Conservation (phyloP, 2,888 invertebrate species). For the Ectemnius continuus region DNA sequence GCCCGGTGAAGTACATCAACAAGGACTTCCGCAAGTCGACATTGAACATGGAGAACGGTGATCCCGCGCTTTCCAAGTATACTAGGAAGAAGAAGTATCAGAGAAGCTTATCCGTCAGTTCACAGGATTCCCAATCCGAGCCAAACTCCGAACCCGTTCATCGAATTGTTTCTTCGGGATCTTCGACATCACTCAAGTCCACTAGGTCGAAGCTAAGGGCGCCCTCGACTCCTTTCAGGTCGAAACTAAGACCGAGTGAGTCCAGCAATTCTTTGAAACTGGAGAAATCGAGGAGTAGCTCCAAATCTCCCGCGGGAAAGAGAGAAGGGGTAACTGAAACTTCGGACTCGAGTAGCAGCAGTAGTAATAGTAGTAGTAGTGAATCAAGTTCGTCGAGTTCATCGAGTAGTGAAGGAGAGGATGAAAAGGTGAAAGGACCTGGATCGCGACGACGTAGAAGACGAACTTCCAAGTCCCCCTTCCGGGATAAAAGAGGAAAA, state of each 20-base stretch:
- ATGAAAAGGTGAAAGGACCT: constrained; percentile 32
- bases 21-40: constrained; percentile 88
- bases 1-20: constrained; percentile 79
- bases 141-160: constrained; percentile 57
- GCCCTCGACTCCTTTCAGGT: constrained; percentile 44
- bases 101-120: constrained; percentile 79
- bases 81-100: constrained; percentile 66
- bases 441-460: constrained; percentile 55
- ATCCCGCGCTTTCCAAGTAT: constrained; percentile 64
- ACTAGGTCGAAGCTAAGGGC: constrained; percentile 45
- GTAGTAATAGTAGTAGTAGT: constrained; percentile 72
- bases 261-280: constrained; percentile 35
- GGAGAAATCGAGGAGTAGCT: constrained; percentile 54
- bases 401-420: constrained; percentile 75
- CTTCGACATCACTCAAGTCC: constrained; percentile 51
- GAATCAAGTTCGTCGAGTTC: constrained; percentile 69
- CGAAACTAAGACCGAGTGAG: constrained; percentile 32
- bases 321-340: constrained; percentile 46
- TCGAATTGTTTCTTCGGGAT: constrained; percentile 54
- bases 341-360: constrained; percentile 23
- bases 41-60: constrained; percentile 82
- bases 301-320: constrained; percentile 56
- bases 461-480: constrained; percentile 61
- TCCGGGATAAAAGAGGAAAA: constrained; percentile 56
- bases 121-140: constrained; percentile 72